Evolutionary conservation across 2,888 invertebrate species (phyloP).

Genomic region (Patella depressa): DNA sequence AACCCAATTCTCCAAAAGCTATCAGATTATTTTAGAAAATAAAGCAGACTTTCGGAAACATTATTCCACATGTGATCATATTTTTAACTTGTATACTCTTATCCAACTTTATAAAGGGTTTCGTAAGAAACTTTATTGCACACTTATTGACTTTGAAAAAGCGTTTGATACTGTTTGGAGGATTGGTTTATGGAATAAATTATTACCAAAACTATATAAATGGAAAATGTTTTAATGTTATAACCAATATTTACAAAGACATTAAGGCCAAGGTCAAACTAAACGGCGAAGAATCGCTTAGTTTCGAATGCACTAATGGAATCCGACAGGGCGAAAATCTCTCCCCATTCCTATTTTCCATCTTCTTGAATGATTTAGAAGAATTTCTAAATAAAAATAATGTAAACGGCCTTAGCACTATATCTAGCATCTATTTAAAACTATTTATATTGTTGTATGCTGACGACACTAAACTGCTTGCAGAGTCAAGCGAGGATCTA

Average conservation of each 20-base stretch:
- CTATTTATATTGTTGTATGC: neutral
- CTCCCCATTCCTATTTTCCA: neutral
- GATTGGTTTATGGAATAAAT: neutral
- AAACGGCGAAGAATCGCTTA: no score
- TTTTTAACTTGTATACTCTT: neutral
- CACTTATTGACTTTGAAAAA: neutral
- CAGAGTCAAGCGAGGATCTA: neutral
- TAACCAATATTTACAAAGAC: neutral
- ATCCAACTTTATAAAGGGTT: neutral
- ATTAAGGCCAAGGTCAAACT: no score
- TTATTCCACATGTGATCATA: neutral
- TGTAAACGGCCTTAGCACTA: neutral
- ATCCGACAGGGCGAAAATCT: neutral
- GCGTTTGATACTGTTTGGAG: neutral
- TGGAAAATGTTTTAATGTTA: neutral
- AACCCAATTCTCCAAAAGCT: neutral
- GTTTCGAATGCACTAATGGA: neutral
- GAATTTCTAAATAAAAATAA: neutral
- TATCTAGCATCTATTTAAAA: neutral
- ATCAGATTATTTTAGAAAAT: neutral
- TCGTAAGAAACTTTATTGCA: neutral
- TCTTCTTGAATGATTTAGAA: neutral
- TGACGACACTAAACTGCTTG: neutral
- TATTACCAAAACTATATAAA: neutral
- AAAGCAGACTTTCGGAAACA: neutral